phyloP scores from a whole-genome alignment of 1,140 invertebrate genomes.

The Drosophila kohkoa region DNA sequence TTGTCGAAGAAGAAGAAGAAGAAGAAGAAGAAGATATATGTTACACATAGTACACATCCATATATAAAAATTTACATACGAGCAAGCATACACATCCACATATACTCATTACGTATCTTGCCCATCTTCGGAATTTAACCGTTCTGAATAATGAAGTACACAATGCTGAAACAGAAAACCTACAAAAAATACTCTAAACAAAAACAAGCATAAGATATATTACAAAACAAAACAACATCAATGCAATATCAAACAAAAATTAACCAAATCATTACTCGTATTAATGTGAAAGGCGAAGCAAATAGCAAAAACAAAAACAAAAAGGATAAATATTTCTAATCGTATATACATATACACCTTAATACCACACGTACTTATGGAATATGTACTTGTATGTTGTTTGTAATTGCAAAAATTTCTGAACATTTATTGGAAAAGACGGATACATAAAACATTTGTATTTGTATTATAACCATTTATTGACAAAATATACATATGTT shows the following conservation, averaged over 20 bases:
- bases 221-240: conserved; percentile 21
- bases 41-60: conserved; percentile 22
- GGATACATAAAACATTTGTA: conserved; percentile 16
- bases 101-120: conserved; percentile 11
- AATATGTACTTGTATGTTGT: conserved; percentile 69
- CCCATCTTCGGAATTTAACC: conserved; percentile 42
- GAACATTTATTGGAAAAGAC: conserved; percentile 27
- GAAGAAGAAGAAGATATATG: conserved; percentile 4
- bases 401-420: conserved; percentile 53
- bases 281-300: conserved; percentile 65
- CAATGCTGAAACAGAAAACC: conserved; percentile 57
- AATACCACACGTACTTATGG: conserved; percentile 21
- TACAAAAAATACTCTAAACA: conserved; percentile 36
- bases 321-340: conserved; percentile 1
- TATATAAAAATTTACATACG: conserved; percentile 21
- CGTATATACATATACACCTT: conserved; percentile 14
- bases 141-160: conserved; percentile 40
- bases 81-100: background rate
- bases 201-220: background rate
- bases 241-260: conserved; percentile 45
- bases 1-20: conserved; percentile 31
- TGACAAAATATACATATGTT: conserved; percentile 49
- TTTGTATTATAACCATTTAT: conserved; percentile 30
- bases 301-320: conserved; percentile 42
- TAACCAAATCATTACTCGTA: conserved; percentile 73